phyloP scores from a whole-genome alignment of 2,888 invertebrate genomes.

The Diaprepes abbreviatus region DNA sequence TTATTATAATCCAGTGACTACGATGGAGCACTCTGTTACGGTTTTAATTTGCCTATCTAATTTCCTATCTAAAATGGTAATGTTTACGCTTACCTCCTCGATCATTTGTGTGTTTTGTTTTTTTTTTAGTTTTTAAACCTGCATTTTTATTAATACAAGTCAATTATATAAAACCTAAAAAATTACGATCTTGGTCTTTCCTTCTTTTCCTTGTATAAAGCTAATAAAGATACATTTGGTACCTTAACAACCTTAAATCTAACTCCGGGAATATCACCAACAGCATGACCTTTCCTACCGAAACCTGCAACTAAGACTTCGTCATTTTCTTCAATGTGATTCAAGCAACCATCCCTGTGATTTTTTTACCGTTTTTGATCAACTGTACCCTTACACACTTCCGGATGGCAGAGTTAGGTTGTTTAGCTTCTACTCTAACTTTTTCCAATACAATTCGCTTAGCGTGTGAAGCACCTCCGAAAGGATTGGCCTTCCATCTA shows the following conservation, averaged over 20 bases:
- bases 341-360: constrained; percentile 99
- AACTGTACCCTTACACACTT: constrained; percentile 99
- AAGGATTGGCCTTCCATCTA: constrained; percentile 99
- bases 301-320: constrained; percentile 99
- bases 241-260: constrained; percentile 96
- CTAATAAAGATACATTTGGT: constrained; percentile 97
- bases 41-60: too few relatives aligned
- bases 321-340: constrained; percentile 99
- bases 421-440: constrained; percentile 99
- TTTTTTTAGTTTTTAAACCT: constrained; percentile 27
- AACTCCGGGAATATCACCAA: constrained; percentile 99
- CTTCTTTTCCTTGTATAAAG: constrained; percentile 99
- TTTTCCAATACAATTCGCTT: constrained; percentile 99
- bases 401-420: constrained; percentile 99
- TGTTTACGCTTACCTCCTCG: too few relatives aligned
- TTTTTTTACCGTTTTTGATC: constrained; percentile 99
- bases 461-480: constrained; percentile 99
- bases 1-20: too few relatives aligned
- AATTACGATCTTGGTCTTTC: constrained; percentile 97
- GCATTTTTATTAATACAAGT: constrained; percentile 43
- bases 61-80: too few relatives aligned
- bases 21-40: too few relatives aligned
- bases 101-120: too few relatives aligned
- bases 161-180: constrained; percentile 49
- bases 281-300: constrained; percentile 99